phyloP scores from a whole-genome alignment of 2,888 invertebrate species.

The Melolontha melolontha region DNA sequence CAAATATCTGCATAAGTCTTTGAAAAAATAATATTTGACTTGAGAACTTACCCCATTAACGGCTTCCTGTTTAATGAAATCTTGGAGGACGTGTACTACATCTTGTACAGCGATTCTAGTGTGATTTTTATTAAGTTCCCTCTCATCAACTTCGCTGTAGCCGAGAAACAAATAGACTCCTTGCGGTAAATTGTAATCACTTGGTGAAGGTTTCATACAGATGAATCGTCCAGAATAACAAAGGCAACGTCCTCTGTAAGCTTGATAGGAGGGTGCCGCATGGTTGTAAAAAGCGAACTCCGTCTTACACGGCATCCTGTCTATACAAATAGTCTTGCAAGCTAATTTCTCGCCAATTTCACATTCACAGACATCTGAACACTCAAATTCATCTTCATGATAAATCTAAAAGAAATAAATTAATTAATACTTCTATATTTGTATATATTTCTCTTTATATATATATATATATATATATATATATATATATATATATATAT shows the following conservation, averaged over 20 bases:
- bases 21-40: too few relatives aligned
- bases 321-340: conserved; percentile 90
- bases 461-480: not conserved
- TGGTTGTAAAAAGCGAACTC: conserved; percentile 91
- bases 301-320: conserved; percentile 87
- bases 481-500: not conserved
- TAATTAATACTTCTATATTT: not conserved
- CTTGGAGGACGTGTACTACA: conserved; percentile 84
- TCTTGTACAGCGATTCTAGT: conserved; percentile 88
- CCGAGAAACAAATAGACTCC: conserved; percentile 91
- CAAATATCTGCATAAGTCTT: too few relatives aligned
- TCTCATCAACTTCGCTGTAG: conserved; percentile 91
- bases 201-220: conserved; percentile 87
- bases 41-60: conserved; percentile 75
- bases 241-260: conserved; percentile 88
- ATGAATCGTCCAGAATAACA: conserved; percentile 93
- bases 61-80: conserved; percentile 79
- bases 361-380: conserved; percentile 91
- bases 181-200: conserved; percentile 82
- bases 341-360: conserved; percentile 81
- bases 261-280: conserved; percentile 90
- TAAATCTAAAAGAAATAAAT: conserved; percentile 74
- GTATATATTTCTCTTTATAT: not conserved
- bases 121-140: conserved; percentile 79
- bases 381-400: conserved; percentile 87